Conservation (phyloP, 2,797 vertebrate species). For the Pogoniulus pusillus region DNA sequence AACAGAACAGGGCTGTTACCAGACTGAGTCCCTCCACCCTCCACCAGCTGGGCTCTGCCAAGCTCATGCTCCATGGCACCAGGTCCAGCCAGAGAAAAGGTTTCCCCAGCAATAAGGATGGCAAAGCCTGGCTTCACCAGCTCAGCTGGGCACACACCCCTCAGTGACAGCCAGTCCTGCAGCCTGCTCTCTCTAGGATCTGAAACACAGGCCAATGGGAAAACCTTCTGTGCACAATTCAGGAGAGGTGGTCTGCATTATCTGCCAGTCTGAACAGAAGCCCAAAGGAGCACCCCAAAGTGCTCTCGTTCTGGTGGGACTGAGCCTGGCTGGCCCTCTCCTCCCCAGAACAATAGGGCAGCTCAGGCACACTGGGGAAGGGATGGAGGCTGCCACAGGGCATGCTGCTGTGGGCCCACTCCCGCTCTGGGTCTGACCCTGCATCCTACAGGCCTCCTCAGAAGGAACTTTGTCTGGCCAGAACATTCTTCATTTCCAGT, state of each 20-base stretch:
- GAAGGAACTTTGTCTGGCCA: background rate
- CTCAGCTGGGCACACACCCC: background rate
- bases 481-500: background rate
- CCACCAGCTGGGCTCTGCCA: background rate
- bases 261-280: background rate
- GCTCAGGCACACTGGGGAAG: background rate
- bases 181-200: slow-evolving; percentile 1
- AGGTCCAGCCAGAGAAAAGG: background rate
- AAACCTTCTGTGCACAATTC: background rate
- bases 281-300: background rate
- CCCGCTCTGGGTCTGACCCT: background rate
- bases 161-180: slow-evolving; percentile 23
- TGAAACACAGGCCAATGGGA: background rate
- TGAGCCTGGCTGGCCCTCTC: background rate
- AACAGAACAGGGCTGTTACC: background rate
- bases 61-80: background rate
- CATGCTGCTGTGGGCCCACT: background rate
- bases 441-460: background rate
- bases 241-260: background rate
- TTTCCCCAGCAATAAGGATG: background rate
- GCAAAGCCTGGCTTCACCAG: background rate
- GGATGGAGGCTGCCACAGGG: background rate
- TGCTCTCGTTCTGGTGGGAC: background rate
- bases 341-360: background rate
- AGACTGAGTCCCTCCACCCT: background rate